Evolutionary conservation across 2,888 invertebrate species (phyloP), one percentile per base, ranked within the genome.

Genomic region (Drosophila macrothrix): DNA sequence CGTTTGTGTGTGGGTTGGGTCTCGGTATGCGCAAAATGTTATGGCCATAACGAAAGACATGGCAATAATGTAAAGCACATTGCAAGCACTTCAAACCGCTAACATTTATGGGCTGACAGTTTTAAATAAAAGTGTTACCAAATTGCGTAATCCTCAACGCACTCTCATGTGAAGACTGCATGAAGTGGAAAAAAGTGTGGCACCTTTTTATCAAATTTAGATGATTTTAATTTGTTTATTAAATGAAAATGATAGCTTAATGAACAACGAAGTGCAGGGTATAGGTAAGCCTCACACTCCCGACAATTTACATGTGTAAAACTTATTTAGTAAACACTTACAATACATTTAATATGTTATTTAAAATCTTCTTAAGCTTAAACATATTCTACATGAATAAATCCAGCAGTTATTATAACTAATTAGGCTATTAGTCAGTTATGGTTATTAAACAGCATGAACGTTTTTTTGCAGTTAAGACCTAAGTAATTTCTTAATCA

Each of bases 11-110:
- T 90, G 90, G 90, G 86, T 90, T 86, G 86, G 85, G 85, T 74
- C 73, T 55, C 65, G 88, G 86, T 83, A 86, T 86, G 87, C 81
- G 89, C 84, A 82, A 88, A 89, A 86, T 86, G 89, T 88, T 83
- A 79, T 88, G 89, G 89, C 79, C 85, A 85, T 85, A 85, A 90
- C 78, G 81, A 85, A 84, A 84, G 71, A 74, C 85, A 83, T 70
- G 83, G 68, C 80, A 73, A 82, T 82, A 82, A 84, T 82, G 81
- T 81, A 74, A 73, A 63, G 70, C 81, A 75, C 78, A 82, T 61
- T 70, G 71, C 63, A 53, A 35, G 69, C 80, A 82, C 63, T 82
- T 75, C 53, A 60, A 63, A 37, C 68, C 52, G 55, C 64, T 68
- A 63, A 61, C 83, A 66, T 85, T 83, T 84, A 82, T 86, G 69